Evolutionary conservation across 2,888 invertebrate species (phyloP), one percentile per base, ranked within the genome.

Genomic region (Meta bourneti): DNA sequence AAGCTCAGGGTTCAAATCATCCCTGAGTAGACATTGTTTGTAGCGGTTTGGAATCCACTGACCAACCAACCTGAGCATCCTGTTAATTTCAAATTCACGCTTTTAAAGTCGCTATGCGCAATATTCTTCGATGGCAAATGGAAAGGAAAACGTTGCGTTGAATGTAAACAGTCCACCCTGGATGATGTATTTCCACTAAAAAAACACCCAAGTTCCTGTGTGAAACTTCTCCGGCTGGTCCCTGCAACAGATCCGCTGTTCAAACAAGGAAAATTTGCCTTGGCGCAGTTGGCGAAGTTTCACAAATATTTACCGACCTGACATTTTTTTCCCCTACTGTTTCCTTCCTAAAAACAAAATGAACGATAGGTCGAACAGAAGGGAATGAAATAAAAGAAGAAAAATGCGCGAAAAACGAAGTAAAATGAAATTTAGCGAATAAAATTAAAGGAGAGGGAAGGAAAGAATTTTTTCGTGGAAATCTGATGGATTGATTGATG

Each of bases 401-500:
- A 49, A 78, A 78, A 75, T 70, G 20, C 49, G 13, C 48, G 16
- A 8, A 8, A 19, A 78, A 78, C 7, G 7, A 19, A 82, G 52
- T 48, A 75, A 85, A 34, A 48, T 48, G 83, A 89, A 83, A 69
- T 89, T 89, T 54, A 83, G 75, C 49, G 89, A 83, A 83, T 89
- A 89, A 83, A 89, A 89, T 83, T 72, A 84, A 78, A 72, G 70
- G 20, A 52, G 74, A 16, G 51, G 49, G 79, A 79, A 61, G 71
- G 78, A n/a, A 11, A 72, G 84, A 79, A 89, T 92, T 80, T 92
- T 92, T 89, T 78, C n/a, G 49, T 72, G 84, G 79, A 87, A 89
- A 92, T 89, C 85, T 92, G 92, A 92, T 92, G 84, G 89, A 92
- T 87, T 91, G 91, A 91, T 92, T 88, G 91, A 92, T 92, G 89